Base-by-base conservation (phyloP, 1,140 invertebrate species). In the Coelopa frigida region DNA sequence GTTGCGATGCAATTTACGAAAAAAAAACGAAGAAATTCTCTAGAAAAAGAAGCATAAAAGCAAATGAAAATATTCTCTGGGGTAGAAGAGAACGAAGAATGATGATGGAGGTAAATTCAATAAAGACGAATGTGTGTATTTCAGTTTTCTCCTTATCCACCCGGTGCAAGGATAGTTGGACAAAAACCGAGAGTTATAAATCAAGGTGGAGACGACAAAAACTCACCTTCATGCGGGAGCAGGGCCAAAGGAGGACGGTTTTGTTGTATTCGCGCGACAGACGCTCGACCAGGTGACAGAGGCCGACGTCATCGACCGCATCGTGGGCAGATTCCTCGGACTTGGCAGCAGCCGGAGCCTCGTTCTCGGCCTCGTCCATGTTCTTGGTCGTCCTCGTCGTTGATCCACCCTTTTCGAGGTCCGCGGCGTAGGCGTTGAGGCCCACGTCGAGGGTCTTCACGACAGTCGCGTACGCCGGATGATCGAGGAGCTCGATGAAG, bases 401-500 rank as follows among this genome's bases (percentile, higher is more conserved):
- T 17, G 17, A 39, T 24, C 29, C 47, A 12, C 42, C 47, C 36
- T 44, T 33, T 35, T 23, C 17, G 36, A 44, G 43, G 43, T 44
- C 43, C 27, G 27, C 49, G 53, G 51, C 53, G 49, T 61, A 58
- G 46, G 57, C 51, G 60, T 60, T 63, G 62, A 61, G 63, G 54
- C 54, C 62, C 53, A 55, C 57, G 60, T 66, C 61, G 57, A 67
- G 61, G 55, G 59, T 67, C 54, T 58, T 67, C 51, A 67, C 59
- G 56, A 67, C 50, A 57, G 53, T 67, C 32, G 58, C 61, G 57
- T 66, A 66, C 55, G 66, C 61, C 40, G 60, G 57, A 48, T 56
- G 60, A 55, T 66, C 63, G 12, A 67, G 60, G 52, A 67, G 57
- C 58, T 64, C 60, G 56, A 67, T 63, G 53, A 67, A 67, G 52